Base-by-base conservation (phyloP, 1,140 invertebrate species). In the Galendromus occidentalis region DNA sequence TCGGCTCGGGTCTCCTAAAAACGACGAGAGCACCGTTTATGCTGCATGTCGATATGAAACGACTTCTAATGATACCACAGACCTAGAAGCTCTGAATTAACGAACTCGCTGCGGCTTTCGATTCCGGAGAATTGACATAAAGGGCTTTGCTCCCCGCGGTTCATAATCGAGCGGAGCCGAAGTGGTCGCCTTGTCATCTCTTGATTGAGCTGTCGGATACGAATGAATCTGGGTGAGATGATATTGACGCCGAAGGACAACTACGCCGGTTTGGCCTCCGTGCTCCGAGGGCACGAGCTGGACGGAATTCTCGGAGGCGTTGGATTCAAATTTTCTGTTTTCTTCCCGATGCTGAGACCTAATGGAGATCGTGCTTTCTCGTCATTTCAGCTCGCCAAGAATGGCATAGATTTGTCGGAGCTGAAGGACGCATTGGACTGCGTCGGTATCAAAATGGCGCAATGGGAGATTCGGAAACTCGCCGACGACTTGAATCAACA, bases 391-490 rank as follows among this genome's bases (percentile, higher is more conserved):
- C 84, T 95, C 76, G 91, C 95, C 74, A 84, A 82, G 55, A 90
- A 87, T 80, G 91, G 91, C 5, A 88, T 81, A 76, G 91, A 97
- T 67, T 75, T 91, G 65, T 83, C 84, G 65, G 91, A 96, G 75
- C 78, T 97, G 29, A 87, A 91, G 72, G 83, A 83, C 55, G 91
- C 91, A 0, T 77, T 98, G n/a, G 87, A 92, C 71, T 78, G 84
- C 65, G 86, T 87, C 69, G 91, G 91, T 20, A 87, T 94, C 74
- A 95, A 95, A 79, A 81, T 96, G 69, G 88, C 92, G 39, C 87
- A 87, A 64, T 96, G 89, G 81, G 82, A 88, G 78, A 86, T 94
- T 9, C 83, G 92, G 1, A 84, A 88, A 71, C 85, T 96, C 81
- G 86, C 94, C 68, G 85, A 89, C 69, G 86, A 95, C 69, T 39